These are phyloP conservation scores for Ellobium chinense DNA, from an alignment of 2,888 invertebrate genomes.

Conservation along the genomic window DNA sequence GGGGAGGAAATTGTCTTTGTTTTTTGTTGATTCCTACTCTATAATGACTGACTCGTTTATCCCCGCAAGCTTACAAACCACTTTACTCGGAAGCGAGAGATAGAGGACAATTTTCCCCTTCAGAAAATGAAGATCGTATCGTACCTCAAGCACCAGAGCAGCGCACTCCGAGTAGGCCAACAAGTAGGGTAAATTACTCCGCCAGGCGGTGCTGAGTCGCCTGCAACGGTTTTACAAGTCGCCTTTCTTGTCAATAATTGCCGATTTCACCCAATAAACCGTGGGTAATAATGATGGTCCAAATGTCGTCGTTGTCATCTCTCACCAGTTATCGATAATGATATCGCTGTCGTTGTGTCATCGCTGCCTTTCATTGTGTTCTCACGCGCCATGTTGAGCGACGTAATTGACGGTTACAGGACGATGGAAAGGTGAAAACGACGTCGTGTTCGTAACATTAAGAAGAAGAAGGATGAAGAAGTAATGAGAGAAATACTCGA, in stretches of 20 bases:
- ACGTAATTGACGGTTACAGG: conserved; percentile 36
- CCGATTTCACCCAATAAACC: conserved; percentile 24
- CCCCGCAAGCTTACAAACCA: not conserved
- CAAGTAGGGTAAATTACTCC: not conserved
- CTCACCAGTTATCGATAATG: conserved; percentile 21
- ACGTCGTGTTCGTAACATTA: not conserved
- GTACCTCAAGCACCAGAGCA: not conserved
- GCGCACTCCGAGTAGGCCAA: not conserved
- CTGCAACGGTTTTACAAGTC: not conserved
- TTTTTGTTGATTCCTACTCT: conserved; percentile 10
- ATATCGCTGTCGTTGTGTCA: conserved; percentile 19
- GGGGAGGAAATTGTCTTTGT: conserved; percentile 21
- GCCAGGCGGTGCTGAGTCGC: not conserved
- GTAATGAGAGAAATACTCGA: not conserved
- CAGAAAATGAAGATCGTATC: conserved; percentile 1
- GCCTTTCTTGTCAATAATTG: conserved; percentile 36
- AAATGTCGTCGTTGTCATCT: conserved; percentile 9
- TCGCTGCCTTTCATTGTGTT: not conserved
- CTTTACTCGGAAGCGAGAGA: not conserved
- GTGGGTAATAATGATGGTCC: not conserved
- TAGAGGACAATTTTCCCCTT: conserved; percentile 13
- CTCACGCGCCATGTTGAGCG: not conserved
- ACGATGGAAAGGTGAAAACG: not conserved
- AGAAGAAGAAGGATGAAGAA: not conserved
- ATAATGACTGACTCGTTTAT: conserved; percentile 15